Conservation (phyloP, 2,888 invertebrate genomes). For the Coleophora deauratella region DNA sequence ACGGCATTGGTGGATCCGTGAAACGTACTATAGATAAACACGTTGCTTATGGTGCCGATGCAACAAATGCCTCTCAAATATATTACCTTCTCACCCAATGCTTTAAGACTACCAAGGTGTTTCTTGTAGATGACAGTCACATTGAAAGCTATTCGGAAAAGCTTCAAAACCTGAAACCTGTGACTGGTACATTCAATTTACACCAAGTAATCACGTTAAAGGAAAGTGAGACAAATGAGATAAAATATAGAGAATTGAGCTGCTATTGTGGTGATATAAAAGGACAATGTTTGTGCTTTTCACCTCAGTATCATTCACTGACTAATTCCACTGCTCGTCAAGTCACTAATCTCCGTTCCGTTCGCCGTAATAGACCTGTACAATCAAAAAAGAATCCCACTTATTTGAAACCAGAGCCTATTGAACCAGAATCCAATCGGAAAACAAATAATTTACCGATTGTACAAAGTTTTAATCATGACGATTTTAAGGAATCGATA, state of each 20-base stretch:
- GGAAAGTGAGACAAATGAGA: constrained; percentile 1
- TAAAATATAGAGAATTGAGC: not conserved
- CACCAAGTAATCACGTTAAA: constrained; percentile 1
- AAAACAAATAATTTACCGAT: not conserved
- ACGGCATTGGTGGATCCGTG: constrained; percentile 1
- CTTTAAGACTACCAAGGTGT: not conserved
- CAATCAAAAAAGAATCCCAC: not conserved
- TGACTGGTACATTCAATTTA: not conserved
- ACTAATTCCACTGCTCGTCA: too few species aligned
- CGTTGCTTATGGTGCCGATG: not conserved
- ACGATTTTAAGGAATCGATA: too few species aligned
- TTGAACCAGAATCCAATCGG: not conserved
- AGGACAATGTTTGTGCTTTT: not conserved
- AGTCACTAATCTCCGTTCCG: not conserved
- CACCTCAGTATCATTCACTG: not conserved
- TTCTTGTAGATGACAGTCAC: not conserved
- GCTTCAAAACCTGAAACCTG: constrained; percentile 1
- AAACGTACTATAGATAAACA: constrained; percentile 1
- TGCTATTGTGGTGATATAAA: constrained; percentile 1
- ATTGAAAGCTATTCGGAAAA: not conserved
- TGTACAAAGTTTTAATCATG: too few species aligned
- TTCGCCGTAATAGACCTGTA: not conserved
- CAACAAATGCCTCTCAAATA: not conserved
- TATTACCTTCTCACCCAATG: not conserved
- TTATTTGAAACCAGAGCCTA: not conserved